These are phyloP conservation scores for Caprella mutica DNA, from an alignment of 2,888 invertebrate genomes.

Conservation along the genomic window DNA sequence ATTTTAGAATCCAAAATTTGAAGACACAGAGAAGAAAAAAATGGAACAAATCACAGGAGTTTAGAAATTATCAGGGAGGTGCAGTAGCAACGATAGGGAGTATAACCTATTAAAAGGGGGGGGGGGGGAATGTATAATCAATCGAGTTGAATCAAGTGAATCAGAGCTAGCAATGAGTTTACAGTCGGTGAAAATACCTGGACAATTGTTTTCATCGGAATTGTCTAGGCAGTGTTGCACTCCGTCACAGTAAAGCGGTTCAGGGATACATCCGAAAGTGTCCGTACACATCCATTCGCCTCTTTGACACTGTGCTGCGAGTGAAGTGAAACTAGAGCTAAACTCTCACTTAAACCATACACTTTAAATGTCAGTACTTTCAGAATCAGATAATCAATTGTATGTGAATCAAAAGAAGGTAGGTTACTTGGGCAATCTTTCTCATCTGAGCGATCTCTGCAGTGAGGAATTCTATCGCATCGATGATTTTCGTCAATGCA, in stretches of 20 bases:
- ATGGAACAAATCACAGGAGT: too few relatives aligned
- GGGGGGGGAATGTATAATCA: too few relatives aligned
- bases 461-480: conserved; percentile 39
- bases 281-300: too few relatives aligned
- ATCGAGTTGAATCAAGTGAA: too few relatives aligned
- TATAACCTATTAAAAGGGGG: too few relatives aligned
- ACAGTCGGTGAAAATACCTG: too few relatives aligned
- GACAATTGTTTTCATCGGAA: conserved; percentile 63
- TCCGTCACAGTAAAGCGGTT: conserved; percentile 55
- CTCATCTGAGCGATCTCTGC: conserved; percentile 58
- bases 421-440: conserved; percentile 48
- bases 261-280: conserved; percentile 58
- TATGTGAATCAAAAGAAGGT: neutral
- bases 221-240: conserved; percentile 45
- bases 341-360: neutral
- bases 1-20: too few relatives aligned
- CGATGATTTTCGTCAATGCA: conserved; percentile 34
- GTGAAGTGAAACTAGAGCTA: neutral
- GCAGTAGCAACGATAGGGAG: too few relatives aligned
- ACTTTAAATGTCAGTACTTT: neutral
- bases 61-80: too few relatives aligned
- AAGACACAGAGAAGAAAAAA: too few relatives aligned
- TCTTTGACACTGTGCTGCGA: neutral
- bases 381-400: neutral
- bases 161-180: too few relatives aligned